Percentiles rank a stretch among this genome's conserved stretches.
These are phyloP conservation scores for Ammodytes marinus DNA, from an alignment of 2,113 vertebrate genomes.

Conservation along the genomic window DNA sequence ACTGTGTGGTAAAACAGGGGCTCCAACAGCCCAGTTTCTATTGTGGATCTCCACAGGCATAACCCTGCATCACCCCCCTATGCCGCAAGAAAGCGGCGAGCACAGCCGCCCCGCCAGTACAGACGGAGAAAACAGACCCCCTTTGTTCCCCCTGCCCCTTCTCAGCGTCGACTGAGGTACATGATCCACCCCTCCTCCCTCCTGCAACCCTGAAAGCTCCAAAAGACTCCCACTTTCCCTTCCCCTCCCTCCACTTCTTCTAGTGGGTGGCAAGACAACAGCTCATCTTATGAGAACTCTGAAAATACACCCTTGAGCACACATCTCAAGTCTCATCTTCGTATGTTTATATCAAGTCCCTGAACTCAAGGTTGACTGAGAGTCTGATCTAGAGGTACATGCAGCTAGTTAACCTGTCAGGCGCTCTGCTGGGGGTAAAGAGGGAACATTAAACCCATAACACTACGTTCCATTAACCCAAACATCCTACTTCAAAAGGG, in stretches of 20 bases:
- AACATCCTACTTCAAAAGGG: conserved; percentile 65
- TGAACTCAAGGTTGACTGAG: conserved; percentile 41
- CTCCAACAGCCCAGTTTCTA: conserved; percentile 84
- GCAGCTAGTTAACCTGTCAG: conserved; percentile 61
- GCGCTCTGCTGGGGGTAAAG: conserved; percentile 23
- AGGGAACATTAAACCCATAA: conserved; percentile 64
- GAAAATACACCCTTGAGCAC: conserved; percentile 49
- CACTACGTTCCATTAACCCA: conserved; percentile 64
- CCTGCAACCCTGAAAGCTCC: conserved; percentile 48
- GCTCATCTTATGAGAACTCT: conserved; percentile 71
- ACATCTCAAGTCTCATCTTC: conserved; percentile 31
- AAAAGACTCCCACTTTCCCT: conserved; percentile 49
- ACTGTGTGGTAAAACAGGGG: conserved; percentile 87
- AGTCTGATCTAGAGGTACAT: conserved; percentile 18
- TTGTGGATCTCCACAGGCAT: conserved; percentile 90
- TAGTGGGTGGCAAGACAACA: conserved; percentile 38
- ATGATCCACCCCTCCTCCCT: conserved; percentile 85
- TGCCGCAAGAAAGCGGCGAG: conserved; percentile 90
- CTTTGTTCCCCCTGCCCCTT: conserved; percentile 91
- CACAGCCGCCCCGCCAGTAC: conserved; percentile 93
- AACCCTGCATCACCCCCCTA: conserved; percentile 87
- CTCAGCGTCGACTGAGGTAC: conserved; percentile 90
- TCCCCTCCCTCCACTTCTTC: conserved; percentile 23
- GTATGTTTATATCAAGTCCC: conserved; percentile 32
- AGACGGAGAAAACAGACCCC: conserved; percentile 93